Percentiles rank a stretch among this genome's conserved stretches.
phyloP scores from a whole-genome alignment of 2,113 vertebrate genomes.

The Microtus pennsylvanicus region DNA sequence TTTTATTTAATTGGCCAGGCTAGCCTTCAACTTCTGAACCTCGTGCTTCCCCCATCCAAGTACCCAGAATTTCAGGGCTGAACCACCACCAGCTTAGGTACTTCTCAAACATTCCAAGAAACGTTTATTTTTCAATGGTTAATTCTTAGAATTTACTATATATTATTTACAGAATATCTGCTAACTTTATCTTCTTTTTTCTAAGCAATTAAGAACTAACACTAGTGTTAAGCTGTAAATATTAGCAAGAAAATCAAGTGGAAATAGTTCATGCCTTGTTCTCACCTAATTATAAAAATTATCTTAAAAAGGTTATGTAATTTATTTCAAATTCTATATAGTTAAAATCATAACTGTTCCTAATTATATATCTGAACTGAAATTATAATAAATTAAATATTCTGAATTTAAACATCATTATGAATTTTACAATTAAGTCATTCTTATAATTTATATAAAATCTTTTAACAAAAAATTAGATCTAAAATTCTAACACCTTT shows the following conservation, averaged over 20 bases:
- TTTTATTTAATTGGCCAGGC: neutral
- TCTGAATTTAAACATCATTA: slow-evolving; percentile 77
- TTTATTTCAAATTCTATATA: slow-evolving; percentile 72
- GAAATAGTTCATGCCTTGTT: slow-evolving; percentile 71
- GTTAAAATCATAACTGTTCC: slow-evolving; percentile 67
- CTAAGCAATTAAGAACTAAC: slow-evolving; percentile 69
- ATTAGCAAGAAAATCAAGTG: slow-evolving; percentile 72
- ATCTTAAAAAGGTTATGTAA: slow-evolving; percentile 77
- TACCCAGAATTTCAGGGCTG: neutral
- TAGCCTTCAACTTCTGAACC: neutral
- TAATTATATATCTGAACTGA: slow-evolving; percentile 75
- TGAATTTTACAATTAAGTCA: slow-evolving; percentile 78
- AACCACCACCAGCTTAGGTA: neutral
- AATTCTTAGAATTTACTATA: slow-evolving; percentile 33
- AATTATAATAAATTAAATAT: slow-evolving; percentile 81
- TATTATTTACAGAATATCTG: slow-evolving; percentile 39
- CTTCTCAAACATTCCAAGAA: slow-evolving; percentile 48
- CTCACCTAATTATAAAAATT: slow-evolving; percentile 79
- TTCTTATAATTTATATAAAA: slow-evolving; percentile 71
- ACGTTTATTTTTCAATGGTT: slow-evolving; percentile 22
- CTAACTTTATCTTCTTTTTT: slow-evolving; percentile 60
- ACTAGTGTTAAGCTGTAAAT: slow-evolving; percentile 68
- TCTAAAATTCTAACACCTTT: slow-evolving; percentile 76
- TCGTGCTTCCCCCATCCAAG: neutral
- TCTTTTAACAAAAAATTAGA: slow-evolving; percentile 75